Conservation (phyloP, 2,888 invertebrate species). For the Gari tellinella region DNA sequence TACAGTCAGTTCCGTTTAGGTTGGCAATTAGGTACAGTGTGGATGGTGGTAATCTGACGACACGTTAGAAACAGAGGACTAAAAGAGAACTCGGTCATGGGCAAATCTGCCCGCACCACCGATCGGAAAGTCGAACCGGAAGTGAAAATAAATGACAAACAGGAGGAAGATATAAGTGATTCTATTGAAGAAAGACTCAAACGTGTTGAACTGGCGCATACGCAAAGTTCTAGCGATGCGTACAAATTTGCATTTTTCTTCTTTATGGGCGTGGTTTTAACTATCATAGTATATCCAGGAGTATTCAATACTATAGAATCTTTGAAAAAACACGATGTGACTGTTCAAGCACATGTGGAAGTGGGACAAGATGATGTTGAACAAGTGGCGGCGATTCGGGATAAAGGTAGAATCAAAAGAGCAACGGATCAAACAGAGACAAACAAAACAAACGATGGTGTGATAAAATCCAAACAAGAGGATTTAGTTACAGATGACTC, state of each 20-base stretch:
- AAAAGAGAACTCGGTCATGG: too few relatives aligned
- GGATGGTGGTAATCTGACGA: too few relatives aligned
- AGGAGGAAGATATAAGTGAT: too few relatives aligned
- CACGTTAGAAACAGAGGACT: too few relatives aligned
- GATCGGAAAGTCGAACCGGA: too few relatives aligned
- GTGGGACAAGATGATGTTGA: not conserved
- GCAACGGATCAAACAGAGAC: not conserved
- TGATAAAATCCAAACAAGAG: not conserved
- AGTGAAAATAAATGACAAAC: too few relatives aligned
- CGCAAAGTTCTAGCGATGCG: conserved; percentile 34
- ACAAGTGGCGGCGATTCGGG: not conserved
- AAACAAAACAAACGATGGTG: not conserved
- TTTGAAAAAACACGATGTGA: not conserved
- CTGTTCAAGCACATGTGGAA: not conserved
- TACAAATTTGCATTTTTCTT: conserved; percentile 57
- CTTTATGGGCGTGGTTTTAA: conserved; percentile 50
- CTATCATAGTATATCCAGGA: conserved; percentile 44
- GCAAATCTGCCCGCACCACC: too few relatives aligned
- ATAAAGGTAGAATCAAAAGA: not conserved
- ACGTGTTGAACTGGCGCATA: conserved; percentile 25
- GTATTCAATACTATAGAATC: conserved; percentile 35
- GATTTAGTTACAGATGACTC: not conserved
- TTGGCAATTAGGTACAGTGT: too few relatives aligned
- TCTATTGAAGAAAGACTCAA: conserved; percentile 16
- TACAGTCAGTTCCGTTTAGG: too few relatives aligned